Evolutionary conservation across 2,113 vertebrate genomes (phyloP), one percentile per base, ranked within the genome.

Genomic region (Microcebus griseorufus): DNA sequence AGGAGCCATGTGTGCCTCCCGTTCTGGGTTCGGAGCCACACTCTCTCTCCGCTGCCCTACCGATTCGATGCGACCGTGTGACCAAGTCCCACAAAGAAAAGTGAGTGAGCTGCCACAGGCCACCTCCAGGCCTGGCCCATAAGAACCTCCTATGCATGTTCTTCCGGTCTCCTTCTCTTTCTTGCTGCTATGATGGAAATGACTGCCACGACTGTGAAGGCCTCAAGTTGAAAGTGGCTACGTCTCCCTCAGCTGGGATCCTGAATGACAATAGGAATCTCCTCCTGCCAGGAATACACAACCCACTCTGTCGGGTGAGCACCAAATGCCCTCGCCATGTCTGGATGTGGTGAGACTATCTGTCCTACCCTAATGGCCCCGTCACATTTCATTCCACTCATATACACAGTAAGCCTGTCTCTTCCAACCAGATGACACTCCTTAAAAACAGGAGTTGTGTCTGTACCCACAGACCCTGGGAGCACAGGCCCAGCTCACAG

Each of bases 381-480:
- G 69, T 65, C 37, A 73, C 18, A 53, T 10, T 29, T 65, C 34
- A 45, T 20, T 45, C 37, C 34, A 37, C 3, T 42, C 34, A 2
- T 5, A 17, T 14, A n/a, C 10, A 42, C 25, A 27, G 39, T 23
- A 45, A 12, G 34, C 83, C 62, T 12, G 2, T 34, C 64, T 95
- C 90, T 76, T 86, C 22, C 34, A 76, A 42, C 27, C 27, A 32
- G 65, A 37, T 22, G 1, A 29, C 7, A 8, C 6, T 62, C n/a
- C 37, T 55, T 16, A 11, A 55, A 39, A 42, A 25, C 0, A 45
- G 14, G 42, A 60, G 27, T 5, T 0, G 18, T 5, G 9, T 9
- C 48, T 3, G 7, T 3, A 72, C 27, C 11, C 6, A 32, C 16
- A 7, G 0, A 4, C 16, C 39, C 45, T 7, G 5, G 16, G 37